phyloP scores from a whole-genome alignment of 2,797 vertebrate genomes.

The Malurus splendens region DNA sequence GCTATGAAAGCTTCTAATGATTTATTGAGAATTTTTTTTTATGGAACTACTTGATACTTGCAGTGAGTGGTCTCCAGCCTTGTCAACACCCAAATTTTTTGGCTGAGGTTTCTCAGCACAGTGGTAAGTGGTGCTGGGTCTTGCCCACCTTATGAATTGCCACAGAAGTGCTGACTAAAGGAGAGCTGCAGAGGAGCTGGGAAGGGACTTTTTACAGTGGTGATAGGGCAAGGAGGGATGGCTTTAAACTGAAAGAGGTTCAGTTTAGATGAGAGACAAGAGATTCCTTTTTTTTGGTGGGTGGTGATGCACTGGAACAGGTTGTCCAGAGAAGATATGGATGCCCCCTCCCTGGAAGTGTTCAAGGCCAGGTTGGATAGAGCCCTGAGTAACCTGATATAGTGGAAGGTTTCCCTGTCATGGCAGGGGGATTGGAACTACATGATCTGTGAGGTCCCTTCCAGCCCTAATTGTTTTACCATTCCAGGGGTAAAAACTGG shows the following conservation, averaged over 20 bases:
- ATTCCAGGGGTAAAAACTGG: neutral
- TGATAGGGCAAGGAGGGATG: neutral
- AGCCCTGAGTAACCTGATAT: neutral
- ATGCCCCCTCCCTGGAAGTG: neutral
- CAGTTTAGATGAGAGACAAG: neutral
- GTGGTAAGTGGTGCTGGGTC: neutral
- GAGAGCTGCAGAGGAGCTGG: neutral
- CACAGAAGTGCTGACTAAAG: neutral
- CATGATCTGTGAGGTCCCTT: neutral
- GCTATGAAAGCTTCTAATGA: neutral
- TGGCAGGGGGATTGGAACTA: neutral
- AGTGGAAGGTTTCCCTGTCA: neutral
- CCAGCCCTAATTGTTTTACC: neutral
- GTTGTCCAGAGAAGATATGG: neutral
- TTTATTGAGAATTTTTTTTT: neutral
- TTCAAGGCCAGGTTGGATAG: neutral
- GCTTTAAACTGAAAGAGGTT: neutral
- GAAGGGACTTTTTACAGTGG: neutral
- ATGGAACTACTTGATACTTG: accelerated
- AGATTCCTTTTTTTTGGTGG: neutral
- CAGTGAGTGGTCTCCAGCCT: neutral
- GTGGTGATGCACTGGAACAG: too few species aligned
- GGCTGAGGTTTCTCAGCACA: neutral
- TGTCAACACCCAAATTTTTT: neutral
- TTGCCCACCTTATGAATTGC: neutral